A percentile compares a stretch with the other conserved stretches of the same genome.
Evolutionary conservation across 2,113 vertebrate species (phyloP).

Genomic region (Gallinago media): DNA sequence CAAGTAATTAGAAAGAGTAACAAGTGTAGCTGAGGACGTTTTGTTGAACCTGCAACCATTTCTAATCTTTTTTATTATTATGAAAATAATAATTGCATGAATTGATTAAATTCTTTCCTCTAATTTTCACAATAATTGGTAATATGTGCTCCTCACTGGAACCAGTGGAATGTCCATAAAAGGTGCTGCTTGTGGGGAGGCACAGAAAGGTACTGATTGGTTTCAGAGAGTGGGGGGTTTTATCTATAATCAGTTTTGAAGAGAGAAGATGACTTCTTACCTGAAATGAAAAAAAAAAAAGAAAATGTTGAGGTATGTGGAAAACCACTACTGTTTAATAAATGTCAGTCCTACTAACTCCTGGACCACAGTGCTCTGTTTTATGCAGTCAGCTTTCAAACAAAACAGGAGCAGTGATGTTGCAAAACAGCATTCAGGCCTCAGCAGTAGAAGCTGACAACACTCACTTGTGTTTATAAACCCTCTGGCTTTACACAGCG

Average conservation of each 20-base stretch:
- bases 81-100: neutral
- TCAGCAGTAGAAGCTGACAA: rapidly evolving
- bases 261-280: neutral
- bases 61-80: neutral
- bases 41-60: neutral
- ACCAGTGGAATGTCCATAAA: neutral
- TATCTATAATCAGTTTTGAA: neutral
- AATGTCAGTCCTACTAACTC: neutral
- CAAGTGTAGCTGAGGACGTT: neutral
- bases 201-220: neutral
- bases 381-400: neutral
- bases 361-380: neutral
- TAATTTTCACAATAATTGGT: neutral
- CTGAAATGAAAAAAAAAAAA: neutral
- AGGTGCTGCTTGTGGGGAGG: neutral
- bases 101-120: neutral
- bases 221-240: neutral
- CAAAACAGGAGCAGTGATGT: neutral
- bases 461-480: neutral
- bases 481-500: neutral
- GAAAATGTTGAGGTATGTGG: neutral
- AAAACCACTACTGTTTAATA: neutral
- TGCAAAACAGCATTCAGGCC: neutral
- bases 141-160: neutral
- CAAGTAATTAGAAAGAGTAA: neutral